These are phyloP conservation scores for Poeciliopsis presidionis DNA, from an alignment of 2,797 vertebrate genomes.

Conservation along the genomic window DNA sequence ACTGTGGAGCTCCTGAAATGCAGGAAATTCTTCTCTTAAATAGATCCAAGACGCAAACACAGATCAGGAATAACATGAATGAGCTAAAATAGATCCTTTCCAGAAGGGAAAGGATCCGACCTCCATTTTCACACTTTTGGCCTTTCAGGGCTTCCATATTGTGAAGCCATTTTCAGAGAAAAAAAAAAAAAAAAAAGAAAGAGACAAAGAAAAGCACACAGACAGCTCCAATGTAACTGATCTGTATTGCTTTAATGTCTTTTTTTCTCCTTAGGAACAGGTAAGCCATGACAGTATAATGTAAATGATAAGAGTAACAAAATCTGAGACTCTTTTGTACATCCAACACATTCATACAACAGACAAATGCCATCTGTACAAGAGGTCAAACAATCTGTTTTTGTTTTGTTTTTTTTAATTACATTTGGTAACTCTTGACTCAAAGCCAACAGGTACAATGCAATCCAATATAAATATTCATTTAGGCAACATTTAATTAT, in stretches of 20 bases:
- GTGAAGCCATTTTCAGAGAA: no score
- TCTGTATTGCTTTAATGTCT: slow-evolving; percentile 86
- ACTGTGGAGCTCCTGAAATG: background rate
- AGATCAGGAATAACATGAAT: background rate
- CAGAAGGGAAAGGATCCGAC: background rate
- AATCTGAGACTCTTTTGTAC: slow-evolving; percentile 80
- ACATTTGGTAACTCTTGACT: slow-evolving; percentile 61
- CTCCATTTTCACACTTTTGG: background rate
- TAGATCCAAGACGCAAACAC: background rate
- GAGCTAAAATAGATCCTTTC: background rate
- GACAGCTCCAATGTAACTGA: slow-evolving; percentile 76
- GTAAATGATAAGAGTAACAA: slow-evolving; percentile 82
- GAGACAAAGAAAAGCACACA: slow-evolving; percentile 32
- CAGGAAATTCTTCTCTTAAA: background rate
- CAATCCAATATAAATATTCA: background rate
- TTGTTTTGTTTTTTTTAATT: slow-evolving; percentile 41
- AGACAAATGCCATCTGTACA: slow-evolving; percentile 69
- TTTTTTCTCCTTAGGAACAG: slow-evolving; percentile 82
- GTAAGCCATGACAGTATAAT: slow-evolving; percentile 93
- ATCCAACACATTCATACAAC: slow-evolving; percentile 76
- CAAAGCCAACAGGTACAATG: slow-evolving; percentile 66
- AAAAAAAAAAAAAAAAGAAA: background rate
- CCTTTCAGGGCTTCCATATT: background rate
- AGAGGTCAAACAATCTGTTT: slow-evolving; percentile 60
- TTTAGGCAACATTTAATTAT: slow-evolving; percentile 13